These are phyloP conservation scores for Platycnemis pennipes DNA, from an alignment of 2,888 invertebrate genomes.

Conservation along the genomic window DNA sequence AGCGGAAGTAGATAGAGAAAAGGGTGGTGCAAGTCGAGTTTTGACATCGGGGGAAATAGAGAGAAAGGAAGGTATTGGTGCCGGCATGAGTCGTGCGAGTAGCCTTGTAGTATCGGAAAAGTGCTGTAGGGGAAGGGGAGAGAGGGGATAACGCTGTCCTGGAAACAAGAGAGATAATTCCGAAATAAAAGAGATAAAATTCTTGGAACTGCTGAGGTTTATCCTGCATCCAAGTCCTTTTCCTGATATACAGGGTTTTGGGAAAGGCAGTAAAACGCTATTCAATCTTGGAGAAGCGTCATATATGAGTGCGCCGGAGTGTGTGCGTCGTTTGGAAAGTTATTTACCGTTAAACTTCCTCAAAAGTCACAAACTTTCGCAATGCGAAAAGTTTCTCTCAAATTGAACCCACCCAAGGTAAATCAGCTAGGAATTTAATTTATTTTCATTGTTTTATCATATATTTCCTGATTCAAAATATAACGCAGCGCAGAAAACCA, in stretches of 20 bases:
- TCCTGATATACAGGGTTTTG: neutral
- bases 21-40: neutral
- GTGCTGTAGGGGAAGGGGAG: neutral
- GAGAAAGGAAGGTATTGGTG: neutral
- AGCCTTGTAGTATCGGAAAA: neutral
- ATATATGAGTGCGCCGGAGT: neutral
- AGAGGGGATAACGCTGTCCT: neutral
- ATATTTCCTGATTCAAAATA: too few species aligned
- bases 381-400: neutral
- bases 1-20: neutral
- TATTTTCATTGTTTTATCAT: neutral
- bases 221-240: neutral
- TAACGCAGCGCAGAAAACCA: too few species aligned
- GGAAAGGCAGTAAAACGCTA: neutral
- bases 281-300: neutral
- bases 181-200: conserved; percentile 22
- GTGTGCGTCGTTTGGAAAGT: neutral
- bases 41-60: neutral
- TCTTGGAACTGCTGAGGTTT: conserved; percentile 16
- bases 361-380: neutral
- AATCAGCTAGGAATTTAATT: neutral
- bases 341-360: neutral
- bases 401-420: neutral
- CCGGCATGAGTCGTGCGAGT: neutral
- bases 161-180: conserved; percentile 21